Conservation (phyloP, 2,888 invertebrate species). For the Pediacus dermestoides region DNA sequence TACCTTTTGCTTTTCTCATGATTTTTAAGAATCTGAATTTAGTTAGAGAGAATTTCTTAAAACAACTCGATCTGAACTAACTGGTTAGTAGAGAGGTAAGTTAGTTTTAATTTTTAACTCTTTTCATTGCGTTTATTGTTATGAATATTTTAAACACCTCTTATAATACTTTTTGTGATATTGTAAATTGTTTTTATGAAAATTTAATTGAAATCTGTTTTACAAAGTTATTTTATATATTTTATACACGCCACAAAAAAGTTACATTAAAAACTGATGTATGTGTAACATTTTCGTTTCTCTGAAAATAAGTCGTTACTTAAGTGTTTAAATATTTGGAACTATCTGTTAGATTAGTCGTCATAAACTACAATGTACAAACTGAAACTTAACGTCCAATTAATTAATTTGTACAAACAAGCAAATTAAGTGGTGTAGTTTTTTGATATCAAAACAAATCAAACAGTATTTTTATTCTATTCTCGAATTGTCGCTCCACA, state of each 20-base stretch:
- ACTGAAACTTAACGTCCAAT: constrained; percentile 34
- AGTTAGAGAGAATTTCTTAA: too few species aligned
- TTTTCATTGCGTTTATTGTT: too few species aligned
- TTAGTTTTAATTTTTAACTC: too few species aligned
- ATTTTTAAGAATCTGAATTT: constrained; percentile 8
- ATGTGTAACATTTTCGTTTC: constrained; percentile 5
- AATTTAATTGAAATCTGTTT: too few species aligned
- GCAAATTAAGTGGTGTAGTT: constrained; percentile 16
- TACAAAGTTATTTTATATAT: too few species aligned
- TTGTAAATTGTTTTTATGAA: too few species aligned
- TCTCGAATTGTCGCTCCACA: constrained; percentile 11
- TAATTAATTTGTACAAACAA: constrained; percentile 12
- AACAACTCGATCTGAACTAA: too few species aligned
- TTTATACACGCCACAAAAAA: too few species aligned
- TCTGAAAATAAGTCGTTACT: constrained; percentile 14
- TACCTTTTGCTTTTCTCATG: constrained; percentile 7
- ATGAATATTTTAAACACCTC: too few species aligned
- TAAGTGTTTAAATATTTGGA: constrained; percentile 16
- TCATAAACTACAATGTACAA: constrained; percentile 26
- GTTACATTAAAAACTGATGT: constrained; percentile 1
- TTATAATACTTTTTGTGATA: too few species aligned
- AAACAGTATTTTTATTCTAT: constrained; percentile 13
- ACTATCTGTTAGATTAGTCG: constrained; percentile 16
- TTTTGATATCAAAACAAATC: constrained; percentile 16
- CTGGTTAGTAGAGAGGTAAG: too few species aligned